These are phyloP conservation scores for Heliconius hortense DNA, from an alignment of 2,888 invertebrate species.

Conservation along the genomic window DNA sequence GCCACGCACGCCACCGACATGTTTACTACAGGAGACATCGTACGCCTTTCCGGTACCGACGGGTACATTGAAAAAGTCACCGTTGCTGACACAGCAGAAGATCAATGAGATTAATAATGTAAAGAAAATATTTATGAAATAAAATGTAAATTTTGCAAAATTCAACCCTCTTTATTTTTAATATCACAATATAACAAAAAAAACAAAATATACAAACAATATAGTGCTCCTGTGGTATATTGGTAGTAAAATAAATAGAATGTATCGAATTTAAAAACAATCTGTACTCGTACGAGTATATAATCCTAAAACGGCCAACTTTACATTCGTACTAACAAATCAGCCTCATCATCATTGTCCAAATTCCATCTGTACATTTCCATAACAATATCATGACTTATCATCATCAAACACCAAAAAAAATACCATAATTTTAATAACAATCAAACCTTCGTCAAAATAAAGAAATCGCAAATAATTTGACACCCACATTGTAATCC, in stretches of 20 bases:
- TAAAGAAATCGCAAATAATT: slow-evolving; percentile 21
- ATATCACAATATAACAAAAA: slow-evolving; percentile 1
- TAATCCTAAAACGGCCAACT: neutral
- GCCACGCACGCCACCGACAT: slow-evolving; percentile 84
- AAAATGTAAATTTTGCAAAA: neutral
- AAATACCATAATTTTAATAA: neutral
- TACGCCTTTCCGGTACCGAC: slow-evolving; percentile 75
- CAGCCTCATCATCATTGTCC: neutral
- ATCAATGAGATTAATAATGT: neutral
- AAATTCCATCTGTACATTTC: neutral
- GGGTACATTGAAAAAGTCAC: slow-evolving; percentile 69
- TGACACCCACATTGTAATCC: neutral
- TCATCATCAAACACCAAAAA: neutral
- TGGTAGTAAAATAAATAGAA: neutral
- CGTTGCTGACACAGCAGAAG: slow-evolving; percentile 40
- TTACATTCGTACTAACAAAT: neutral
- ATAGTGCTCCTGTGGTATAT: neutral
- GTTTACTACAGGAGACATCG: slow-evolving; percentile 85
- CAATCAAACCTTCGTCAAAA: neutral
- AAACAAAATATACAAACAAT: neutral
- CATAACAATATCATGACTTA: neutral
- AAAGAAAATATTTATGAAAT: neutral
- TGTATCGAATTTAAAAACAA: neutral
- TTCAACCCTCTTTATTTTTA: neutral
- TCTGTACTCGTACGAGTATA: neutral